phyloP scores from a whole-genome alignment of 2,888 invertebrate genomes.

The Hemithea aestivaria region DNA sequence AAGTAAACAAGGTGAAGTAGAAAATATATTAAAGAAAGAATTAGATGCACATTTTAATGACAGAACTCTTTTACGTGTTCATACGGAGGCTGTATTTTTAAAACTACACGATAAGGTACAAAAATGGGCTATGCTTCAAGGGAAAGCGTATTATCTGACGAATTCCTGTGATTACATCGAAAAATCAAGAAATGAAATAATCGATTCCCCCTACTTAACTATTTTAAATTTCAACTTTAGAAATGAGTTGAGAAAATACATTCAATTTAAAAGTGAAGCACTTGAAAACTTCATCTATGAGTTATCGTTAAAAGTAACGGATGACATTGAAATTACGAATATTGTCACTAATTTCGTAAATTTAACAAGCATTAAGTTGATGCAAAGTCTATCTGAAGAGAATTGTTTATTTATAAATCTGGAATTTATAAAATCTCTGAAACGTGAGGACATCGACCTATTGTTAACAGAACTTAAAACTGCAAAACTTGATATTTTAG shows the following conservation, averaged over 20 bases:
- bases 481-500: not conserved
- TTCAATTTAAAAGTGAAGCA: constrained; percentile 26
- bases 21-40: constrained; percentile 34
- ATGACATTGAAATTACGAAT: not conserved
- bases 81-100: constrained; percentile 40
- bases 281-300: constrained; percentile 5
- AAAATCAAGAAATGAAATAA: constrained; percentile 34
- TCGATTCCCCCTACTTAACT: constrained; percentile 35
- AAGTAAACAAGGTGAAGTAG: constrained; percentile 36
- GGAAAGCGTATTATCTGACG: constrained; percentile 32
- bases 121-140: constrained; percentile 40
- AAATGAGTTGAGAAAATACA: constrained; percentile 32
- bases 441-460: not conserved
- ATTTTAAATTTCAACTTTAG: constrained; percentile 34
- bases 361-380: constrained; percentile 2
- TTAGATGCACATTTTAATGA: constrained; percentile 28
- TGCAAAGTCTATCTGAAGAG: not conserved
- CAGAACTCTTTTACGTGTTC: constrained; percentile 28
- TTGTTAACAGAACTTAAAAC: not conserved
- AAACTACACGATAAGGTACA: constrained; percentile 41
- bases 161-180: constrained; percentile 32
- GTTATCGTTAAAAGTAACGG: not conserved
- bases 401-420: constrained; percentile 1
- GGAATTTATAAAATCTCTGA: not conserved
- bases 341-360: not conserved